phyloP scores from a whole-genome alignment of 2,113 vertebrate species.

The Mustelus asterias region DNA sequence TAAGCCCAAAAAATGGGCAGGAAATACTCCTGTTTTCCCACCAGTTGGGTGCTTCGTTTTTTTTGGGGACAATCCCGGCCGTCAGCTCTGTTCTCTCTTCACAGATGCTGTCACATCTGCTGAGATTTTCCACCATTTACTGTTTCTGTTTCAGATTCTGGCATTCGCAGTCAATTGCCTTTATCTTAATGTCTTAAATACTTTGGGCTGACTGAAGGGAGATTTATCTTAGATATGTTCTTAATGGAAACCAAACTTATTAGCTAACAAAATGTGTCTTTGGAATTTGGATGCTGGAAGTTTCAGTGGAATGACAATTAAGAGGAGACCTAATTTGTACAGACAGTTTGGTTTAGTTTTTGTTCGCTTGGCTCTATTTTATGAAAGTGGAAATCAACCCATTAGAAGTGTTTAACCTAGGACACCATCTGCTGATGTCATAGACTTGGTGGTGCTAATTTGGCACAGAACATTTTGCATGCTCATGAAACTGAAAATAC shows the following conservation, averaged over 20 bases:
- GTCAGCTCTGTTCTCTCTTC: no score
- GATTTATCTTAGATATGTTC: neutral
- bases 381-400: neutral
- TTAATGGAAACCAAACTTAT: neutral
- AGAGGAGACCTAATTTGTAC: neutral
- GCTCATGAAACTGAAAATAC: neutral
- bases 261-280: neutral
- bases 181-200: neutral
- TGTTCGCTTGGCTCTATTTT: neutral
- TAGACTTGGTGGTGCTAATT: neutral
- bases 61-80: no score
- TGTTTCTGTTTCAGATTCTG: no score
- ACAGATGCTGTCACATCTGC: no score
- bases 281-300: neutral
- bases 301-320: constrained; percentile 1
- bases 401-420: constrained; percentile 2
- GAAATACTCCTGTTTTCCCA: no score
- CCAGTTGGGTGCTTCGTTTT: no score
- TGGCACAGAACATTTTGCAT: neutral
- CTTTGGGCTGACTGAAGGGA: neutral
- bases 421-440: neutral
- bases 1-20: no score
- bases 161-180: no score
- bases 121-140: no score
- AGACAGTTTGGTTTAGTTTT: neutral